Evolutionary conservation across 2,797 vertebrate species (phyloP), one percentile per base, ranked within the genome.

Genomic region (Botia almorhae): DNA sequence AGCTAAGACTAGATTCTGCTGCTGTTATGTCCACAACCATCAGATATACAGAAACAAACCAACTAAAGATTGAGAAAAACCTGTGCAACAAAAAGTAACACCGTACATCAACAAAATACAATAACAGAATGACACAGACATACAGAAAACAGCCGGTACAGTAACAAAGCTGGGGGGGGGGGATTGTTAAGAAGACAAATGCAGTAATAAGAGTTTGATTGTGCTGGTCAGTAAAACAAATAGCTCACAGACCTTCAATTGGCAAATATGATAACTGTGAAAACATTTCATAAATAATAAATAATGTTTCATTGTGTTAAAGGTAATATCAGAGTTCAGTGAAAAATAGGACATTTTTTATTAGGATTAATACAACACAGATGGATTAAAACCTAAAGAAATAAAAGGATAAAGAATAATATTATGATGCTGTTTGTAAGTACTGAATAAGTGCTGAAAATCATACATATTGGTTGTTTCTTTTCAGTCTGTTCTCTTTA

Each of bases 151-250:
- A 85, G 82, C 86, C 82, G 61, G 73, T 70, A 33, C 33, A 33
- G n/a, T 80, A 84, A 82, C 74, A 82, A 51, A 82, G 72, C 89
- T 84, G 85, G 29, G 63, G 80, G 67, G 65, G 61, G 43, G 43
- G 77, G 43, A 11, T 46, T 46, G 43, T 46, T 46, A 46, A 61
- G 69, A 79, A 81, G 82, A 87, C 74, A 80, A 83, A 85, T 81
- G 80, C 39, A 71, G 81, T 75, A 85, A 71, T 86, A 81, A 85
- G 78, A 21, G n/a, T 29, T 7, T 63, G 77, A 46, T 36, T 76
- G 61, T 67, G 72, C 75, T 73, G 76, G 67, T 33, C 48, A 43
- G 48, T 67, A 16, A 19, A 14, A 0, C 39, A 78, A 68, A 23
- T 68, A 58, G 39, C 73, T 48, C 26, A 16, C 23, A 61, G 60